A percentile compares a stretch with the other conserved stretches of the same genome.
These are phyloP conservation scores for Platerodrilus igneus DNA, from an alignment of 2,888 invertebrate species.

Conservation along the genomic window DNA sequence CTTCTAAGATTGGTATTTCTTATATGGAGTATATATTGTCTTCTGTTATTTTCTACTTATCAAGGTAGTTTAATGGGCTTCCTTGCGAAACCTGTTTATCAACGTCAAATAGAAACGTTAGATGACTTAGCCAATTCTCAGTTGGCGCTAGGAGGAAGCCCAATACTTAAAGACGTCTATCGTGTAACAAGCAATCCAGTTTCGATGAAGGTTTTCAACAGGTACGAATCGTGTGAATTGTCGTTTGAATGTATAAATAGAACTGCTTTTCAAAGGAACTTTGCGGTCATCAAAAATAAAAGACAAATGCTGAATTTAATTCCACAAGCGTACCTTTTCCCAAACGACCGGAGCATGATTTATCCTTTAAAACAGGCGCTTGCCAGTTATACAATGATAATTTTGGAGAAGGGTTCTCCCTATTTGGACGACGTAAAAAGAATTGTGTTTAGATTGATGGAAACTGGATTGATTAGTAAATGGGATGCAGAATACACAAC, in stretches of 20 bases:
- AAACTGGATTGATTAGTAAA: slow-evolving; percentile 3
- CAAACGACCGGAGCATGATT: slow-evolving; percentile 22
- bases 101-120: slow-evolving; percentile 53
- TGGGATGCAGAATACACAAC: slow-evolving; percentile 1
- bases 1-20: slow-evolving; percentile 43
- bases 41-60: slow-evolving; percentile 53
- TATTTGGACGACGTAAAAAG: neutral
- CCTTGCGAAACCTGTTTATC: slow-evolving; percentile 52
- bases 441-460: slow-evolving; percentile 1
- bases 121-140: slow-evolving; percentile 50
- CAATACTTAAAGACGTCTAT: neutral
- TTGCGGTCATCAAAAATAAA: slow-evolving; percentile 26
- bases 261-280: slow-evolving; percentile 26
- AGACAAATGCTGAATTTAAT: slow-evolving; percentile 25
- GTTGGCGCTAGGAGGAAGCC: slow-evolving; percentile 44
- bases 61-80: slow-evolving; percentile 57
- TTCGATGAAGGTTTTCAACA: slow-evolving; percentile 6
- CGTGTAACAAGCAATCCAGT: slow-evolving; percentile 1
- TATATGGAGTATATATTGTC: slow-evolving; percentile 51
- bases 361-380: slow-evolving; percentile 18
- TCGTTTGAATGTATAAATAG: slow-evolving; percentile 25
- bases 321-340: slow-evolving; percentile 22
- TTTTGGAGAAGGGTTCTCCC: slow-evolving; percentile 3
- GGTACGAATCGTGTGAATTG: slow-evolving; percentile 21
- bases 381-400: neutral